phyloP scores from a whole-genome alignment of 2,113 vertebrate genomes.

The human region GRCh38 chr4:159334001-159334500 shows the following conservation, averaged over 20 bases:
- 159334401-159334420: no score
- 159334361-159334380: no score
- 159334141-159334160: conserved; percentile 37
- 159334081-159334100: background rate
- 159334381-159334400: no score
- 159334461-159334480: no score
- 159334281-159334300: no score
- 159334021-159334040: background rate
- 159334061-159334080: background rate
- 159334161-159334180: conserved; percentile 31
- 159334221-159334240: background rate
- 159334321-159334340: no score
- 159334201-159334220: background rate
- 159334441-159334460: no score
- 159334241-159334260: background rate
- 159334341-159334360: no score
- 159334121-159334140: background rate
- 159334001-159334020: background rate
- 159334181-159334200: background rate
- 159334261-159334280: no score
- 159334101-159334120: background rate
- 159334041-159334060: background rate
- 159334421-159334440: no score
- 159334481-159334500: no score
- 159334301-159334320: no score